Evolutionary conservation across 2,797 vertebrate genomes (phyloP), one percentile per base, ranked within the genome.

Genomic region (Lophius americanus): DNA sequence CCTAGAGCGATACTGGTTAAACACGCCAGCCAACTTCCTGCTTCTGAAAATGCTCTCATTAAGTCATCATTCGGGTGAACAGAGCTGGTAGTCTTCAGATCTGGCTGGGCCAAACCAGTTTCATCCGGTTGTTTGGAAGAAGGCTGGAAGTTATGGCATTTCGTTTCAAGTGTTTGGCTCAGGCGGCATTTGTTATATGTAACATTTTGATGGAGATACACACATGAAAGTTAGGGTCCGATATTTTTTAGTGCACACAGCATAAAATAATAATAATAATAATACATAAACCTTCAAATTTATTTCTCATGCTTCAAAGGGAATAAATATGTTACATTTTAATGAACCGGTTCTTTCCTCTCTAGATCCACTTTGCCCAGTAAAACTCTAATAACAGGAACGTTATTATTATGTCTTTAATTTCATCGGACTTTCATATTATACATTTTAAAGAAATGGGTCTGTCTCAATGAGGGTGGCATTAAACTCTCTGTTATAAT

Each of bases 261-360:
- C 36, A 70, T 13, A 46, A 33, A 49, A 38, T 9, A 41, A 41
- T 9, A 41, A 9, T 41, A 42, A 42, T n/a, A n/a, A n/a, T n/a
- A n/a, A n/a, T n/a, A n/a, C n/a, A n/a, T n/a, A n/a, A n/a, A 3
- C 41, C 50, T 51, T 55, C 4, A 58, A 41, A 63, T 55, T 51
- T 4, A 8, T 12, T 56, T 52, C 33, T 53, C 9, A 32, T 35
- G 38, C 43, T 36, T 14, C 13, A n/a, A 33, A 14, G 14, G 10
- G 42, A 57, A 57, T 61, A 33, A 51, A 48, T 70, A 33, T 4
- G 53, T 69, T 47, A 7, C 11, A 61, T 57, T 61, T 70, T 57
- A 76, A 70, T 57, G 37, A 58, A 43, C 59, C 41, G 1, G 4
- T 5, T 50, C 4, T 54, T 7, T 48, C 36, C 50, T 37, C 9